Percentiles rank a stretch among this genome's conserved stretches.
These are phyloP conservation scores for Limnephilus auricula DNA, from an alignment of 2,888 invertebrate genomes.

Conservation along the genomic window DNA sequence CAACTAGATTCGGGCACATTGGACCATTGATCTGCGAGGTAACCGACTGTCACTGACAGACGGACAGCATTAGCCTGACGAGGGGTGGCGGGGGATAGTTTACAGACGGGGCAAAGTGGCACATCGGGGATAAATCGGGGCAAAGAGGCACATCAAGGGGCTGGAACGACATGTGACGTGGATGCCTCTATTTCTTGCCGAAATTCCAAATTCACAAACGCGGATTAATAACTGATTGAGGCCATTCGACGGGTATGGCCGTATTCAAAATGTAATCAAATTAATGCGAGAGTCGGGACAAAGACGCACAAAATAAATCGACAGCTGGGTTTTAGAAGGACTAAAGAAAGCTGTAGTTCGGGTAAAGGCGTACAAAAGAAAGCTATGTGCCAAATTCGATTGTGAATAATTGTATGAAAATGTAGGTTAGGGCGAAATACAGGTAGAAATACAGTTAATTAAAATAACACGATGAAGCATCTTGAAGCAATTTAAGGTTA, in stretches of 20 bases:
- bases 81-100: conserved; percentile 18
- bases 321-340: not conserved
- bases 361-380: not conserved
- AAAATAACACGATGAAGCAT: not conserved
- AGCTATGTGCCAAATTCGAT: not conserved
- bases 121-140: conserved; percentile 2
- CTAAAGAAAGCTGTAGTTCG: not conserved
- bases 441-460: not conserved
- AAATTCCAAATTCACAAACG: not conserved
- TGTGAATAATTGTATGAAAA: not conserved
- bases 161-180: not conserved
- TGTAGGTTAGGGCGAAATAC: not conserved
- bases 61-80: conserved; percentile 27
- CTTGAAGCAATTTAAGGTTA: not conserved
- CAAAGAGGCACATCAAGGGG: not conserved
- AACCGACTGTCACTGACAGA: conserved; percentile 26
- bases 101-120: not conserved
- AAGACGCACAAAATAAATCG: not conserved
- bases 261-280: not conserved
- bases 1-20: not conserved
- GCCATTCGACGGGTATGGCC: not conserved
- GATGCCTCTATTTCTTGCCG: not conserved
- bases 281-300: not conserved
- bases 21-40: conserved; percentile 32
- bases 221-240: not conserved